phyloP scores from a whole-genome alignment of 2,888 invertebrate genomes.

The Lampropteryx suffumata region DNA sequence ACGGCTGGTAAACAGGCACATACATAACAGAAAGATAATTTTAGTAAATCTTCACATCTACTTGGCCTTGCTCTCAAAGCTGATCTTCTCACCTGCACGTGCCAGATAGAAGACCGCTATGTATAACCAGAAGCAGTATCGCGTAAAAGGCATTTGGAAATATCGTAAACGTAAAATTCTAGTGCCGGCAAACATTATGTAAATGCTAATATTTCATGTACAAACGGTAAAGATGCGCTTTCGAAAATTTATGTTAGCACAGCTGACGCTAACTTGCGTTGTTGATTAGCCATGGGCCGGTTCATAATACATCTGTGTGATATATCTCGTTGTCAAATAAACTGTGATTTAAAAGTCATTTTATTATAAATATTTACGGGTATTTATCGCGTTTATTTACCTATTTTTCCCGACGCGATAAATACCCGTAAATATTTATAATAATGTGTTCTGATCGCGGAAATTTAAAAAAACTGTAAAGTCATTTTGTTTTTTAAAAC shows the following conservation, averaged over 20 bases:
- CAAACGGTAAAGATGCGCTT: slow-evolving; percentile 33
- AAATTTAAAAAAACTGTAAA: too few relatives aligned
- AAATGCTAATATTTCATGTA: slow-evolving; percentile 40
- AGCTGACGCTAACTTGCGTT: not conserved
- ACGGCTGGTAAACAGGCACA: slow-evolving; percentile 4
- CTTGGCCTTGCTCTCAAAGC: not conserved
- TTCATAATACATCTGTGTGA: too few relatives aligned
- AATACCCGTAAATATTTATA: too few relatives aligned
- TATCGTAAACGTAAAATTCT: slow-evolving; percentile 32
- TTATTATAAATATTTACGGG: too few relatives aligned
- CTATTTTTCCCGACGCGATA: too few relatives aligned
- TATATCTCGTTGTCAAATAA: too few relatives aligned
- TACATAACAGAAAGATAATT: slow-evolving; percentile 1
- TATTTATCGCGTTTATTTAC: too few relatives aligned
- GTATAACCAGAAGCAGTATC: not conserved
- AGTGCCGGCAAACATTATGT: slow-evolving; percentile 25
- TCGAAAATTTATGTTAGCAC: slow-evolving; percentile 39
- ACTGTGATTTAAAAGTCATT: too few relatives aligned
- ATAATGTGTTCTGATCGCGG: too few relatives aligned
- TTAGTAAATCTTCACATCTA: not conserved
- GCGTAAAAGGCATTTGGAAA: slow-evolving; percentile 20
- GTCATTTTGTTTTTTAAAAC: too few relatives aligned
- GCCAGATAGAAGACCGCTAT: not conserved
- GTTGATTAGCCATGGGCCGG: too few relatives aligned
- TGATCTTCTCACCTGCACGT: not conserved